Conservation (phyloP, 2,797 vertebrate genomes). For the Sebastes nivosus region DNA sequence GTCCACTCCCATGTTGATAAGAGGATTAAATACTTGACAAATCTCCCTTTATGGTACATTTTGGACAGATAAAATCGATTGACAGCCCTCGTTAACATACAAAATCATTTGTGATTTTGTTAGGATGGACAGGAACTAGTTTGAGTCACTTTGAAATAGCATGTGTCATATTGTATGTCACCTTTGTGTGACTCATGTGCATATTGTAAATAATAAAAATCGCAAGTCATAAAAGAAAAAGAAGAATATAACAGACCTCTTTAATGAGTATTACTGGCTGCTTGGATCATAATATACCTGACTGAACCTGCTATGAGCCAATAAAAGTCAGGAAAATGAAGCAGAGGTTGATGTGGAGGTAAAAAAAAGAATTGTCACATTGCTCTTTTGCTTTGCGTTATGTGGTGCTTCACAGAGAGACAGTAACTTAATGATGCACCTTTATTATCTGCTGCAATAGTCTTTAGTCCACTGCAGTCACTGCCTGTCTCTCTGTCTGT, state of each 20-base stretch:
- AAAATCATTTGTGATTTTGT: too few species aligned
- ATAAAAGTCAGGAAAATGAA: background rate
- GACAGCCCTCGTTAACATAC: too few species aligned
- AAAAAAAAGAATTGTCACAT: background rate
- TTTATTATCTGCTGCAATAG: background rate
- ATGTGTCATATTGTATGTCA: too few species aligned
- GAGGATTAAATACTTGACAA: too few species aligned
- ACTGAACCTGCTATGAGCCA: background rate
- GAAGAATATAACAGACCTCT: background rate
- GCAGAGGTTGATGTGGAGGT: background rate
- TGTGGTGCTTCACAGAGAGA: too few species aligned
- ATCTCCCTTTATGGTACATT: too few species aligned
- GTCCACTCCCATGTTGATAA: too few species aligned
- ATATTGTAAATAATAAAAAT: too few species aligned
- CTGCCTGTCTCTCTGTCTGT: background rate
- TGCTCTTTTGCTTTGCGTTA: accelerated
- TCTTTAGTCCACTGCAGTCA: background rate
- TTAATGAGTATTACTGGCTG: background rate
- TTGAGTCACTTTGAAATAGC: too few species aligned
- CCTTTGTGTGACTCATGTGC: too few species aligned
- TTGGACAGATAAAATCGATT: too few species aligned
- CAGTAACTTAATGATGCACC: background rate
- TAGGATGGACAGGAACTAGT: too few species aligned
- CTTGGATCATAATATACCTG: background rate
- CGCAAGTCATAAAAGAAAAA: background rate